Base-by-base conservation (phyloP, 2,888 invertebrate species). In the Mycogona germanica region DNA sequence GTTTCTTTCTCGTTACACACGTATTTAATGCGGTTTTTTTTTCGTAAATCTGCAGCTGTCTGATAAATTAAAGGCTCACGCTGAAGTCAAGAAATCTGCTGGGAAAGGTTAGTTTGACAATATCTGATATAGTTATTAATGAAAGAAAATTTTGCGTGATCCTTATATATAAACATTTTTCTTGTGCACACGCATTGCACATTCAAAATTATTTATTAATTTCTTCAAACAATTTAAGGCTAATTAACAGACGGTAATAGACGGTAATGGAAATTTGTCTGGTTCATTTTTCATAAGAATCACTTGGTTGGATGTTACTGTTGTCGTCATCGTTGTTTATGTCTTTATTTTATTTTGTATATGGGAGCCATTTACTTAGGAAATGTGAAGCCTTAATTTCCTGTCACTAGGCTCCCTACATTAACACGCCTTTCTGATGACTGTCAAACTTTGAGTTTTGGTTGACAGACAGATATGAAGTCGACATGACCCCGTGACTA, bases 381-480 rank as follows among this genome's bases (percentile, higher is more conserved):
- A 21, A 67, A 66, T 63, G 55, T 61, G 60, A 66, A 67, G 51
- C 17, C 35, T 46, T 47, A 29, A 38, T 40, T 56, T 61, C 37
- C 54, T 54, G 62, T 59, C 61, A 61, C 60, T 54, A 37, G 12
- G 56, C 63, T 64, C 64, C 66, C 65, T 57, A 66, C 12, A 66
- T 21, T 37, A 65, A 60, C 17, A 29, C 60, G 46, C 64, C 61
- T 61, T 35, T 68, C 66, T 68, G 67, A 68, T 67, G 67, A 68
- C 67, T 62, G 61, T 58, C 60, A 58, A 54, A 46, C 47, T 51
- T 44, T 53, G 57, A 62, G 65, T 61, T 40, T 53, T 41, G 55
- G 50, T 55, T 60, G 62, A 56, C 59, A 62, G 65, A 68, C 67
- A 68, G 67, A 68, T 68, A 68, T 66, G 67, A 55, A 60, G 64